Evolutionary conservation across 2,888 invertebrate genomes (phyloP).

Genomic region (Pyralis farinalis): DNA sequence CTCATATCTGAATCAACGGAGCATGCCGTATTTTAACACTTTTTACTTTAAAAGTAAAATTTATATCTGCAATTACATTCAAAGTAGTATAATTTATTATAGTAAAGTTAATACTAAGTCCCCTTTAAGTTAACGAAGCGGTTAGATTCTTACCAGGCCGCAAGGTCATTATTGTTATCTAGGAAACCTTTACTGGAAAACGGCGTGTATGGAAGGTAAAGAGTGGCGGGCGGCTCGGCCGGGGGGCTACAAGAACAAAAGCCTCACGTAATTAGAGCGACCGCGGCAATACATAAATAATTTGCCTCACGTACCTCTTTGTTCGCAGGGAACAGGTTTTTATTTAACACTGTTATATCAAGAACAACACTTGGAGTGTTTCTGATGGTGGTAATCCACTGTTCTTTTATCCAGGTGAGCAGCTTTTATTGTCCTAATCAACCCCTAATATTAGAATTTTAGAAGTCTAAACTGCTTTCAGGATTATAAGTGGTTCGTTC

Average conservation of each 20-base stretch:
- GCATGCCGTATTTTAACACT: too few species aligned
- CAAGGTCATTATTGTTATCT: constrained; percentile 61
- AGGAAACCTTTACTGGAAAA: constrained; percentile 34
- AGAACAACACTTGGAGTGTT: constrained; percentile 67
- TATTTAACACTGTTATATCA: constrained; percentile 74
- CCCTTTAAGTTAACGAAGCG: constrained; percentile 37
- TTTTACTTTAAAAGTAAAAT: too few species aligned
- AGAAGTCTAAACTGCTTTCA: too few species aligned
- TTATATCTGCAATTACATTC: too few species aligned
- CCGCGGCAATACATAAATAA: constrained; percentile 79
- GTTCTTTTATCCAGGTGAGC: constrained; percentile 52
- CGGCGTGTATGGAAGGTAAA: constrained; percentile 43
- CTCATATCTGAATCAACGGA: too few species aligned
- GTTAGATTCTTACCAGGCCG: constrained; percentile 43
- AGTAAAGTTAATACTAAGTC: constrained; percentile 3
- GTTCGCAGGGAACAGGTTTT: constrained; percentile 68
- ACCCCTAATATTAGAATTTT: too few species aligned
- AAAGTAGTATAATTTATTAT: too few species aligned
- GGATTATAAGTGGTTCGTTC: too few species aligned
- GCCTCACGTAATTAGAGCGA: constrained; percentile 76
- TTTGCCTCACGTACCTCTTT: constrained; percentile 78
- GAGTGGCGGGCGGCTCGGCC: constrained; percentile 41
- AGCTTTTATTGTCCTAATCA: background rate
- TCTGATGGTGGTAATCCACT: constrained; percentile 60
- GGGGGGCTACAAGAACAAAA: constrained; percentile 66